These are phyloP conservation scores for Fistularia tabacaria DNA, from an alignment of 2,797 vertebrate species.

Conservation along the genomic window DNA sequence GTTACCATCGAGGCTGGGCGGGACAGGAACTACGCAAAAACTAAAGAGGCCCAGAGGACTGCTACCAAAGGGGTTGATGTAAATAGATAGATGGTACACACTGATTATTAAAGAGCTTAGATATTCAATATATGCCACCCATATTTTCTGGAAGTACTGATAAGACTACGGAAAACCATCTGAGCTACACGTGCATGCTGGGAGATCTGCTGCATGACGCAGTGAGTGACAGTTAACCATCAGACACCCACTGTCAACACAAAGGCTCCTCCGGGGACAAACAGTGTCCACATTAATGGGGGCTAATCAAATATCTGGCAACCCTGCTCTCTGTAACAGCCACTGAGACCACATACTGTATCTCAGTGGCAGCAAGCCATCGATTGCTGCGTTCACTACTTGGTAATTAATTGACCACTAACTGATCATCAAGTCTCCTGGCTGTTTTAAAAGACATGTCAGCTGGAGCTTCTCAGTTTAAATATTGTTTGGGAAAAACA, in stretches of 20 bases:
- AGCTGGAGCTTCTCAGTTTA: neutral
- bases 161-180: neutral
- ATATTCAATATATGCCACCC: constrained; percentile 9
- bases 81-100: constrained; percentile 56
- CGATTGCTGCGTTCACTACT: constrained; percentile 33
- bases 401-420: constrained; percentile 32
- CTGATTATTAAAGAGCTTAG: constrained; percentile 28
- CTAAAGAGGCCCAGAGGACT: constrained; percentile 76
- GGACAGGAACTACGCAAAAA: constrained; percentile 73
- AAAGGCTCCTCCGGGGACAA: constrained; percentile 46
- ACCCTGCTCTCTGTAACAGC: constrained; percentile 36
- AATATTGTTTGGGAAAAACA: neutral
- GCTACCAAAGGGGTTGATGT: constrained; percentile 48
- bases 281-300: constrained; percentile 43
- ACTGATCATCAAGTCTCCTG: constrained; percentile 19
- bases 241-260: constrained; percentile 32
- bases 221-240: constrained; percentile 34
- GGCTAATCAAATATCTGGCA: constrained; percentile 62
- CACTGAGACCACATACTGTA: constrained; percentile 2
- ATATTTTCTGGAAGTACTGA: neutral
- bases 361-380: constrained; percentile 11
- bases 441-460: constrained; percentile 3
- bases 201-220: too few relatives aligned
- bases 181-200: too few relatives aligned
- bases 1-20: constrained; percentile 57